Evolutionary conservation across 2,888 invertebrate species (phyloP), one percentile per base, ranked within the genome.

Genomic region (Laothoe populi): DNA sequence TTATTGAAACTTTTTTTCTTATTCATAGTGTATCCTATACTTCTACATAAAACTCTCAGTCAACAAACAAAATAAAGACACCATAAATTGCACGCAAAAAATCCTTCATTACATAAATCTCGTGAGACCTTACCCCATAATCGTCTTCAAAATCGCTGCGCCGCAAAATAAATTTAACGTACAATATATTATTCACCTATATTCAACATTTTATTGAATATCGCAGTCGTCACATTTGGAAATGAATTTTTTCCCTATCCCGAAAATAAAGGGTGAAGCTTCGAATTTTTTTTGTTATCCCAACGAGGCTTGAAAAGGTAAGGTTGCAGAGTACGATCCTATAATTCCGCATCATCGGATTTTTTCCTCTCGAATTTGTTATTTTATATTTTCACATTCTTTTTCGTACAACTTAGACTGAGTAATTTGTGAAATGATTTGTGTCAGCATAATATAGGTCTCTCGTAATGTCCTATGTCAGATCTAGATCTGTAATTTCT

Each of bases 301-400:
- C 48, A 60, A 60, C 48, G 48, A 49, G 23, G 38, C 60, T 48
- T 60, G 24, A 60, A 60, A 49, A 60, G 60, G 60, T 60, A 60
- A 49, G 60, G 48, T 53, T 53, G 53, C 35, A 53, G 24, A 24
- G 48, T 49, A 40, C 19, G 8, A 40, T 49, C 48, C 48, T 48
- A 60, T 49, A 60, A 60, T 60, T 49, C 60, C 48, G 24, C 48
- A 24, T 60, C 60, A 49, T 60, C 48, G 38, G 24, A 24, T 48
- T 48, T 60, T 40, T 60, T 31, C 35, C 48, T 38, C 5, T 38
- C 23, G 44, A 48, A 49, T 60, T 48, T 49, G 23, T 60, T 38
- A 4, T 60, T 60, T 23, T 60, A 21, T 48, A 38, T 24, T 21
- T n/a, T 44, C 40, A 16, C 48, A 48, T 38, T 26, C 40, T 48